These are phyloP conservation scores for Blastobasis lacticolella DNA, from an alignment of 2,888 invertebrate genomes.

Conservation along the genomic window DNA sequence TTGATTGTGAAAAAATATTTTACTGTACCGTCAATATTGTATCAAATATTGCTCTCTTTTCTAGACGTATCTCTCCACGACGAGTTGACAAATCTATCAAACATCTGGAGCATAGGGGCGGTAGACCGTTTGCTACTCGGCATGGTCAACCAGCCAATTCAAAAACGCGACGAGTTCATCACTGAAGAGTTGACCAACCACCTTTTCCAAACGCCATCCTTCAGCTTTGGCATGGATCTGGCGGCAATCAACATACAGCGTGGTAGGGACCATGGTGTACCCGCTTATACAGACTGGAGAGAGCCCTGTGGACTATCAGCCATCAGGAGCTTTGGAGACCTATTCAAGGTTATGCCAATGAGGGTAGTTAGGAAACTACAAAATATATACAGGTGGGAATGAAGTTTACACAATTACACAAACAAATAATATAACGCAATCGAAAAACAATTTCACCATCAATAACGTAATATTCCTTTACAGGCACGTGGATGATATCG, in stretches of 20 bases:
- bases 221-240: constrained; percentile 87
- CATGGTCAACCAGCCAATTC: constrained; percentile 83
- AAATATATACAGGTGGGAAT: constrained; percentile 66
- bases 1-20: too few species aligned
- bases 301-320: constrained; percentile 83
- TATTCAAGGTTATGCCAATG: constrained; percentile 78
- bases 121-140: constrained; percentile 86
- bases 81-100: constrained; percentile 80
- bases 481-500: constrained; percentile 85
- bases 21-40: neutral
- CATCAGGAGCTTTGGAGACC: constrained; percentile 80
- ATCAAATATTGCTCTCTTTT: constrained; percentile 3
- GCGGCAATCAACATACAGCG: constrained; percentile 90
- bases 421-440: neutral
- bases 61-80: constrained; percentile 87
- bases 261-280: constrained; percentile 90
- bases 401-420: neutral
- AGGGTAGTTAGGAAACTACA: constrained; percentile 77
- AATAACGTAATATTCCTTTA: constrained; percentile 12
- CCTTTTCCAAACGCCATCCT: constrained; percentile 82
- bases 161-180: constrained; percentile 87
- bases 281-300: constrained; percentile 86
- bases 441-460: too few species aligned
- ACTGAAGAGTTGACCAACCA: constrained; percentile 87
- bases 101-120: constrained; percentile 85